phyloP scores from a whole-genome alignment of 2,113 vertebrate species.

The Mus spicilegus region DNA sequence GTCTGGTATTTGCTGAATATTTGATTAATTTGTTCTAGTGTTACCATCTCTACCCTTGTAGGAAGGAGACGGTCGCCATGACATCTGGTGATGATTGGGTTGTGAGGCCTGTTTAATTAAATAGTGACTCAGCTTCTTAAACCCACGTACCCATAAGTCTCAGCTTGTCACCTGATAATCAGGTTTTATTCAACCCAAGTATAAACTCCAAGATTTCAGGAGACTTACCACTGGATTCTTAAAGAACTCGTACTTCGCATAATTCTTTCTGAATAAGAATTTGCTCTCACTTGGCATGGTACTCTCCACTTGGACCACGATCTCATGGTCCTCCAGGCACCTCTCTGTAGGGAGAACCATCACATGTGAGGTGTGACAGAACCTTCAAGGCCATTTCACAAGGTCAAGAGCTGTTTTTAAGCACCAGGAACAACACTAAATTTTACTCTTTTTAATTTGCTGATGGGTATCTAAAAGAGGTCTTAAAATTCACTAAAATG shows the following conservation, averaged over 20 bases:
- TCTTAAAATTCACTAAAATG: neutral
- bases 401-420: rapidly evolving
- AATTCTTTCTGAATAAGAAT: constrained; percentile 99
- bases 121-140: neutral
- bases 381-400: rapidly evolving
- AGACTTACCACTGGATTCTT: constrained; percentile 95
- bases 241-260: constrained; percentile 99
- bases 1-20: neutral
- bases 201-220: neutral
- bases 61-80: neutral
- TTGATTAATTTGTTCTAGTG: neutral
- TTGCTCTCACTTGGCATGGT: constrained; percentile 96
- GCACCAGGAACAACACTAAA: rapidly evolving
- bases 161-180: neutral
- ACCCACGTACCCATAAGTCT: rapidly evolving
- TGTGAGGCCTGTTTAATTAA: rapidly evolving
- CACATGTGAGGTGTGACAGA: rapidly evolving
- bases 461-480: rapidly evolving
- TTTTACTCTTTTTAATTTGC: rapidly evolving
- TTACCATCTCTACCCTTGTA: neutral
- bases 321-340: constrained; percentile 97
- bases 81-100: constrained; percentile 7
- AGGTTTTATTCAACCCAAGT: neutral
- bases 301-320: constrained; percentile 94
- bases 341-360: constrained; percentile 88